Evolutionary conservation across 2,113 vertebrate genomes (phyloP).

Genomic region (Spea multiplicata): DNA sequence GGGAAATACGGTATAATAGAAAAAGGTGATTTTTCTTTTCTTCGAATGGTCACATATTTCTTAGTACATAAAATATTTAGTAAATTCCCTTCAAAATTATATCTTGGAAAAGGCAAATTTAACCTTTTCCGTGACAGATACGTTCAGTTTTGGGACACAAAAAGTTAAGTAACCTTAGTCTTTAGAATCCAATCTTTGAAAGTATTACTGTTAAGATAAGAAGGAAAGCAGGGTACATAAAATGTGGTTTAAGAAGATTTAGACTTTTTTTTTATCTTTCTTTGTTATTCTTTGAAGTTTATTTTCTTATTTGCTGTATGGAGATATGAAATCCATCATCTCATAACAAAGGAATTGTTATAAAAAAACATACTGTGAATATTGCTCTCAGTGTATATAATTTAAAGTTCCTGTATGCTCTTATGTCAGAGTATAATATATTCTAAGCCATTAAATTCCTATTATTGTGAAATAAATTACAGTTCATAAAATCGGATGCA

Average conservation of each 20-base stretch:
- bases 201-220: slow-evolving; percentile 36
- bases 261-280: slow-evolving; percentile 21
- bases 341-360: slow-evolving; percentile 43
- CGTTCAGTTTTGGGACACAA: too few relatives aligned
- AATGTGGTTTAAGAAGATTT: slow-evolving; percentile 37
- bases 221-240: slow-evolving; percentile 19
- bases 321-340: slow-evolving; percentile 39
- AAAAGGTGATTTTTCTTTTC: too few relatives aligned
- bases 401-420: slow-evolving; percentile 38
- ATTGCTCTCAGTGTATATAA: slow-evolving; percentile 40
- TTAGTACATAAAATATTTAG: too few relatives aligned
- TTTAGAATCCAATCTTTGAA: slow-evolving; percentile 13
- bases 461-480: slow-evolving; percentile 42
- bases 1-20: too few relatives aligned
- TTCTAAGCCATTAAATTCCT: slow-evolving; percentile 45
- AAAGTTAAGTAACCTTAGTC: too few relatives aligned
- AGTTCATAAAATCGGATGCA: slow-evolving; percentile 41
- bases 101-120: too few relatives aligned
- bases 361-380: slow-evolving; percentile 35
- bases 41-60: too few relatives aligned
- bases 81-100: too few relatives aligned
- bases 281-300: slow-evolving; percentile 44
- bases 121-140: too few relatives aligned
- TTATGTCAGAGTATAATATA: slow-evolving; percentile 45
- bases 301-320: slow-evolving; percentile 47